Evolutionary conservation across 2,797 vertebrate genomes (phyloP), one percentile per base, ranked within the genome.

Genomic region (Anguilla megastoma): DNA sequence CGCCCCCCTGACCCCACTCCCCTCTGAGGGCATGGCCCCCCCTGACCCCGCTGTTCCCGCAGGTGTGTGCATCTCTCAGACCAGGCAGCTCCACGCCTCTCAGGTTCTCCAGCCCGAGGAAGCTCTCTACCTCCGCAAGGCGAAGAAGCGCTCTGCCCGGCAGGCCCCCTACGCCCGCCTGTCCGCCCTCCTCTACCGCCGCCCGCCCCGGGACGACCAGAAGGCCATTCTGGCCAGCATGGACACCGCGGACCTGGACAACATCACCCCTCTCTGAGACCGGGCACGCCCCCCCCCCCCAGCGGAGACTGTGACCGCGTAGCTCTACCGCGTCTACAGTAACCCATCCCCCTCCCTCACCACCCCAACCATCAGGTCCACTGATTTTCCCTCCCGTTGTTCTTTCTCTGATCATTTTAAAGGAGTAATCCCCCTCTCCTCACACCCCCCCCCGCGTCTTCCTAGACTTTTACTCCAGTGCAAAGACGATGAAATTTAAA

Each of bases 31-130:
- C 63, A 10, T 52, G 50, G 63, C 14, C 18, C 10, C 36, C 41
- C 27, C 41, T 87, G 60, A 74, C 69, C 9, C 66, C 71, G 41
- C 60, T 54, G 16, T 58, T 89, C 89, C 86, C 88, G 33, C 91
- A 99, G 98, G 97, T 90, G 97, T 95, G 94, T 96, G 96, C 96
- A 97, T 96, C 97, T 99, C 98, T 97, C 98, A 99, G 98, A 98
- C 97, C 97, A 97, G 97, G 98, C 98, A 98, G 96, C 96, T 94
- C 93, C 95, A 95, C 92, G 94, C 92, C 97, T 97, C 97, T 96
- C 97, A 97, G 97, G 98, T 98, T 95, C 96, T 97, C 95, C 96
- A 93, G 91, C 96, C 96, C 92, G 96, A 96, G 85, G 96, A 97
- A 96, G 97, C 97, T 93, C 96, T 97, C 96, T 95, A 95, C 96